Evolutionary conservation across 2,888 invertebrate genomes (phyloP).

Genomic region (Drosophila mimetica): DNA sequence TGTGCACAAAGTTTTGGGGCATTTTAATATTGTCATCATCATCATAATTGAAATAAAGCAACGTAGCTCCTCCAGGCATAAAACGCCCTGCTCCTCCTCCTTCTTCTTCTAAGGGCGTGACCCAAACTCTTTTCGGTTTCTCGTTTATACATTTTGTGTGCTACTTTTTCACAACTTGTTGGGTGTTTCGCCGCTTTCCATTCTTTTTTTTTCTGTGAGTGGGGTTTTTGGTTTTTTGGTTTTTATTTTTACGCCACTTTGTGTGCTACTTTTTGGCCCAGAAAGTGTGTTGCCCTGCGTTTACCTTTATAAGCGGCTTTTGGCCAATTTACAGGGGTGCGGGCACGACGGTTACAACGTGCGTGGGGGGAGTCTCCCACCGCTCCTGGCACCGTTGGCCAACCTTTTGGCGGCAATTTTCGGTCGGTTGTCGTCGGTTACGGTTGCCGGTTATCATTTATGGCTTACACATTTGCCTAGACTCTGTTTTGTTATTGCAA

Average conservation of each 20-base stretch:
- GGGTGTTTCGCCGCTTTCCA: constrained; percentile 30
- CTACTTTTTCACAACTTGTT: constrained; percentile 68
- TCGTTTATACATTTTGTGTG: constrained; percentile 60
- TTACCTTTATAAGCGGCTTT: constrained; percentile 79
- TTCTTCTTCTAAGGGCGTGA: constrained; percentile 56
- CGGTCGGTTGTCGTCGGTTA: constrained; percentile 34
- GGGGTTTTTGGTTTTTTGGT: constrained; percentile 21
- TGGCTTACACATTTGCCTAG: constrained; percentile 74
- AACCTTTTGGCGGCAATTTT: constrained; percentile 48
- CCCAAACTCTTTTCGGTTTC: constrained; percentile 44
- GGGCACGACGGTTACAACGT: constrained; percentile 23
- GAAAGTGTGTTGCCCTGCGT: constrained; percentile 69
- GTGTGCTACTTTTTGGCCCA: constrained; percentile 73
- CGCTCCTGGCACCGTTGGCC: too few relatives aligned
- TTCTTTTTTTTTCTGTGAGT: constrained; percentile 6
- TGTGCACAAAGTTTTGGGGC: constrained; percentile 55
- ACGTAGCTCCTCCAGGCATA: constrained; percentile 26
- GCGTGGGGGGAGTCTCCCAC: constrained; percentile 42
- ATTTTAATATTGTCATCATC: constrained; percentile 76
- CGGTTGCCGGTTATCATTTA: constrained; percentile 75
- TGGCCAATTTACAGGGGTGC: constrained; percentile 68
- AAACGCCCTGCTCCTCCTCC: not conserved
- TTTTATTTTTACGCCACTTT: constrained; percentile 52
- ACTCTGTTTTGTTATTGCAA: constrained; percentile 38
- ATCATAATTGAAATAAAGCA: constrained; percentile 74